A percentile compares a stretch with the other conserved stretches of the same genome.
Conservation (phyloP, 2,113 vertebrate species). For the Dissostichus mawsoni region DNA sequence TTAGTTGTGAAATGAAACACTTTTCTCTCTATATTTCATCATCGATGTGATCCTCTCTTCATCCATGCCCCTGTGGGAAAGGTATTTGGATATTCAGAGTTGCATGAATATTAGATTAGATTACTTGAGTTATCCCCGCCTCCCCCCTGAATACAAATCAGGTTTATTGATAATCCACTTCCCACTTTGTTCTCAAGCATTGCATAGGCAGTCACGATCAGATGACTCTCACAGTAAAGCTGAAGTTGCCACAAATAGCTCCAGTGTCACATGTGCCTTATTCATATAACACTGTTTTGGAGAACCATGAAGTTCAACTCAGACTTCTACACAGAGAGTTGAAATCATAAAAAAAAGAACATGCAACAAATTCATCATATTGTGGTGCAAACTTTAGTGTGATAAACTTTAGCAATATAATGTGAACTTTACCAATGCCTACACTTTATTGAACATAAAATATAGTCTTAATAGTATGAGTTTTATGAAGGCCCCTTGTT, state of each 20-base stretch:
- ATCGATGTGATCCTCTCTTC: slow-evolving; percentile 19
- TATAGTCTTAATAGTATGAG: slow-evolving; percentile 21
- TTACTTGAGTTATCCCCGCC: slow-evolving; percentile 21
- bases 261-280: slow-evolving; percentile 4
- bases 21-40: slow-evolving; percentile 26
- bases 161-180: slow-evolving; percentile 19
- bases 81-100: slow-evolving; percentile 19
- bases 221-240: slow-evolving; percentile 3
- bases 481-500: not conserved
- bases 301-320: not conserved
- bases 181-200: slow-evolving; percentile 6
- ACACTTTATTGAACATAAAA: slow-evolving; percentile 24
- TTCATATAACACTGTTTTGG: slow-evolving; percentile 9
- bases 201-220: slow-evolving; percentile 18
- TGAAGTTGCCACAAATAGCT: slow-evolving; percentile 6
- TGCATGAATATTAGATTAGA: slow-evolving; percentile 31
- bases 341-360: not conserved
- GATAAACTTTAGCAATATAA: slow-evolving; percentile 5
- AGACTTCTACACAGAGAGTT: not conserved
- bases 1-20: slow-evolving; percentile 24
- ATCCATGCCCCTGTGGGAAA: not conserved
- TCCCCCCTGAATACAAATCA: slow-evolving; percentile 9
- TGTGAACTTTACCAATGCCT: not conserved
- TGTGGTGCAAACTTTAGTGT: not conserved
- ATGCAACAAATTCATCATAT: too few relatives aligned